phyloP scores from a whole-genome alignment of 2,113 vertebrate genomes.

The Gallinago jamesoni region DNA sequence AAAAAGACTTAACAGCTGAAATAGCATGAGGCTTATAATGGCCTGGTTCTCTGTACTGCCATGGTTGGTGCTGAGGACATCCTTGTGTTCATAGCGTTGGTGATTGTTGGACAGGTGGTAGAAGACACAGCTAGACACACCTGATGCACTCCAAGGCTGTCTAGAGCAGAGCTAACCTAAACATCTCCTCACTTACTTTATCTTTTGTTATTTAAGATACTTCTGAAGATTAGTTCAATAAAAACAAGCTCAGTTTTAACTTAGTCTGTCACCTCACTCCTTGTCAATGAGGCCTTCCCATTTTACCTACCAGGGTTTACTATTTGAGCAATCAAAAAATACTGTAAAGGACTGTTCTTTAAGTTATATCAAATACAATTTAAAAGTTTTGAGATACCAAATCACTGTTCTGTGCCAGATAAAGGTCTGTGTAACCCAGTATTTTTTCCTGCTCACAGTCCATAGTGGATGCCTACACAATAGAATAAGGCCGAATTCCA shows the following conservation, averaged over 20 bases:
- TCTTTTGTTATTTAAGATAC: neutral
- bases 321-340: neutral
- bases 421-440: neutral
- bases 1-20: neutral
- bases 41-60: neutral
- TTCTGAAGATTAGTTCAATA: neutral
- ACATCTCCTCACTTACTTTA: neutral
- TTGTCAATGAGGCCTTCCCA: neutral
- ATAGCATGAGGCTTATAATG: neutral
- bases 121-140: neutral
- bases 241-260: neutral
- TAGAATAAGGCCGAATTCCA: neutral
- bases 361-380: neutral
- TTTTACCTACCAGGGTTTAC: neutral
- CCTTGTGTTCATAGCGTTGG: neutral
- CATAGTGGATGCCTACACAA: neutral
- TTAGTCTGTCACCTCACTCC: neutral
- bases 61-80: neutral
- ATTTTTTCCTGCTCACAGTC: neutral
- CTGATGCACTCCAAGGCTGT: neutral
- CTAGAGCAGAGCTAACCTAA: neutral
- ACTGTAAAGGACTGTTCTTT: neutral
- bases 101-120: neutral
- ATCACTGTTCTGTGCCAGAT: neutral
- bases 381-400: neutral